Base-by-base conservation (phyloP, 2,888 invertebrate genomes). In the Stegana nigrithorax region DNA sequence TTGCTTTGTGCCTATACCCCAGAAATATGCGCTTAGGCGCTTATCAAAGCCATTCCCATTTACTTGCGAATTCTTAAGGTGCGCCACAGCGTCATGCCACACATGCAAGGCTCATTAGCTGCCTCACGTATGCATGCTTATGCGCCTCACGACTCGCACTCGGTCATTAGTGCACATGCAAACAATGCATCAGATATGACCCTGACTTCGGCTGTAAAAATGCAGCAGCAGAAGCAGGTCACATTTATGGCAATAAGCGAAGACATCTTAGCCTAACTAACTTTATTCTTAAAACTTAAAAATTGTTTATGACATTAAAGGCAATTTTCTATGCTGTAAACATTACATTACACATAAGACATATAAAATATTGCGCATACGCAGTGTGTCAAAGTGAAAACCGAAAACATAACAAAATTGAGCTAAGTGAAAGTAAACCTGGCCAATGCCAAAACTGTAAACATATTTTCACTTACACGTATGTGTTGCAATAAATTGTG, bases 161-260 rank as follows among this genome's bases (percentile, higher is more conserved):
- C 71, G 70, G 68, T 68, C 68, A 64, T 66, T 69, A 60, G 65
- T 26, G 59, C 65, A 71, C 80, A 80, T 80, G 80, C 80, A 76
- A 82, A 61, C 67, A 62, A 62, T 76, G 80, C 78, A 80, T 81
- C 80, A 73, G 65, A 65, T 55, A 36, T 74, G 72, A 74, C 74
- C 74, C 65, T 74, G 70, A 70, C 64, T 64, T 64, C 55, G 27
- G 44, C 44, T 25, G 12, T 19, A 12, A 6, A 21, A 42, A 57
- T 26, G 26, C 19, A 17, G 19, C 7, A 8, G 47, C 21, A 19
- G 1, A 25, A 47, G 19, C 14, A 6, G 29, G 8, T 1, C 17
- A 23, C 12, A 12, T 23, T 47, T 23, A 47, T 23, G 23, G n/a
- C 5, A 47, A 10, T 23, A 23, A 47, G 2, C n/a, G 6, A 12